Conservation (phyloP, 2,888 invertebrate genomes). For the Sinopyrophorus schimmeli region DNA sequence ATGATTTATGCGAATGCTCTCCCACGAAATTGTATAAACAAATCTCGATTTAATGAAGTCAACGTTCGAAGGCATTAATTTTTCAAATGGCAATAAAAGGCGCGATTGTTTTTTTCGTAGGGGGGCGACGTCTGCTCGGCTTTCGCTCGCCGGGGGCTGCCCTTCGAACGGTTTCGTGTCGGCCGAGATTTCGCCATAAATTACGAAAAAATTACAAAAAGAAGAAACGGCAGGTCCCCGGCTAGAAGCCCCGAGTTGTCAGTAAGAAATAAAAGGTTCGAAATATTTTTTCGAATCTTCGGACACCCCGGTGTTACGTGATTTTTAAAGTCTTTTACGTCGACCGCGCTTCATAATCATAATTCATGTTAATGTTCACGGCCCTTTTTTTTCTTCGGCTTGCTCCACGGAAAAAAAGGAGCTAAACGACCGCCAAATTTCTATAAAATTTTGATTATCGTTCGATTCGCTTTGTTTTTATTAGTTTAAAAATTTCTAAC, state of each 20-base stretch:
- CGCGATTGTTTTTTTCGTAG: conserved; percentile 4
- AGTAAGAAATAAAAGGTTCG: conserved; percentile 26
- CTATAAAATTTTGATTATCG: conserved; percentile 26
- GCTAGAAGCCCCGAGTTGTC: conserved; percentile 29
- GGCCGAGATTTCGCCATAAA: conserved; percentile 20
- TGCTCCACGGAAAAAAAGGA: too few species aligned
- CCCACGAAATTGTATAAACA: too few species aligned
- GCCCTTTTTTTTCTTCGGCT: conserved; percentile 8
- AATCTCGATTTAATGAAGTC: neutral
- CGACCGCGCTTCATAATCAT: conserved; percentile 31
- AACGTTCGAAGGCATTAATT: neutral
- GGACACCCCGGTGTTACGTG: conserved; percentile 38
- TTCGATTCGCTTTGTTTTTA: too few species aligned
- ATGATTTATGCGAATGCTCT: too few species aligned
- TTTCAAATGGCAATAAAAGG: conserved; percentile 16
- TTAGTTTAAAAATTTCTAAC: too few species aligned
- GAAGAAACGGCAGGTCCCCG: conserved; percentile 27
- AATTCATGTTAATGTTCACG: conserved; percentile 28
- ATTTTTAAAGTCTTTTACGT: conserved; percentile 26
- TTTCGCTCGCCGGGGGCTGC: conserved; percentile 2
- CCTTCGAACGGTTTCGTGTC: too few species aligned
- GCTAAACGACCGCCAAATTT: conserved; percentile 20
- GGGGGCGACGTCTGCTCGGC: neutral
- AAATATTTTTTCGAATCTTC: conserved; percentile 33
- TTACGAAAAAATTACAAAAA: conserved; percentile 19